Evolutionary conservation across 2,888 invertebrate species (phyloP).

Genomic region (Antheraea yamamai): DNA sequence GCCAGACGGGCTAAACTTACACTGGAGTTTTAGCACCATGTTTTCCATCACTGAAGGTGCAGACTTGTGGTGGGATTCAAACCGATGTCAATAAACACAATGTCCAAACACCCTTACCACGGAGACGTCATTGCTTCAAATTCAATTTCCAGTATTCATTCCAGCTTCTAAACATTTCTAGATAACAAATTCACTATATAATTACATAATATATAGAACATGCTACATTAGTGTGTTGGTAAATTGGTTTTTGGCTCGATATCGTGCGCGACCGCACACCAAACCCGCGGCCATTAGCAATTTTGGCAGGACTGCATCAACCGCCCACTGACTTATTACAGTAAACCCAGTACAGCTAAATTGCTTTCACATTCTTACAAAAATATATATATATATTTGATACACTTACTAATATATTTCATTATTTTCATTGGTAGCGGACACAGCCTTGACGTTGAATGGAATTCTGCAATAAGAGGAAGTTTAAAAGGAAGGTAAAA

Average conservation of each 20-base stretch:
- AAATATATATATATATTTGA: not conserved
- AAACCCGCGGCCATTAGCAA: slow-evolving; percentile 75
- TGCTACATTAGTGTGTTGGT: slow-evolving; percentile 69
- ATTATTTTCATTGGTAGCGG: too few species aligned
- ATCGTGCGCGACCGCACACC: slow-evolving; percentile 64
- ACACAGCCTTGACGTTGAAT: too few species aligned
- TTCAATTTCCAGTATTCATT: not conserved
- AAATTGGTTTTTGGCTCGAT: slow-evolving; percentile 80
- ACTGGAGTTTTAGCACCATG: too few species aligned
- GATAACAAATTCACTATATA: not conserved
- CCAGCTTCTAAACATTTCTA: not conserved
- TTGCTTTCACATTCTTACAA: slow-evolving; percentile 26
- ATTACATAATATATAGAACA: slow-evolving; percentile 26
- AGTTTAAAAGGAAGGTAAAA: too few species aligned
- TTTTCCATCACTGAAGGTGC: too few species aligned
- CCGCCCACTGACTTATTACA: slow-evolving; percentile 63
- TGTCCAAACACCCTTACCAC: too few species aligned
- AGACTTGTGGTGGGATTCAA: too few species aligned
- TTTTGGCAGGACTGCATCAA: slow-evolving; percentile 72
- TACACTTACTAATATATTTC: not conserved
- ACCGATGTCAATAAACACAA: too few species aligned
- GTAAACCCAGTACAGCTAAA: slow-evolving; percentile 41
- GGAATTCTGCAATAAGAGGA: too few species aligned
- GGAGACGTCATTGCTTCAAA: too few species aligned
- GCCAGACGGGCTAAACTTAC: too few species aligned